phyloP scores from a whole-genome alignment of 2,888 invertebrate species.

The Brachypalpus laphriformis region DNA sequence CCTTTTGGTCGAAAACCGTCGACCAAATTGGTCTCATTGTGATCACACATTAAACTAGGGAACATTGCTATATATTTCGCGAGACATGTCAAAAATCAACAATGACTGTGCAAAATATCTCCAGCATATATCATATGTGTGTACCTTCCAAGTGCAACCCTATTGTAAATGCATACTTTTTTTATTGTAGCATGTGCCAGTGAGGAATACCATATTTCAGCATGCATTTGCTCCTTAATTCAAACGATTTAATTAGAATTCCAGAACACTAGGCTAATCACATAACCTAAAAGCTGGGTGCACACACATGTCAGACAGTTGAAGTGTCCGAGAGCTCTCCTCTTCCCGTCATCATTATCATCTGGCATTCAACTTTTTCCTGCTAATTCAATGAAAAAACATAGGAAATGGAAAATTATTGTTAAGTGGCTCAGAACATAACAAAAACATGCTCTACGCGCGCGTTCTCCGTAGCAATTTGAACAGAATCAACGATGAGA shows the following conservation, averaged over 20 bases:
- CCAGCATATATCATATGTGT: too few species aligned
- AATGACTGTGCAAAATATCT: too few species aligned
- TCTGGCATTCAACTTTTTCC: slow-evolving; percentile 28
- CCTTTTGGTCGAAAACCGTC: too few species aligned
- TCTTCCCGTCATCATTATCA: slow-evolving; percentile 32
- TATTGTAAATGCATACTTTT: too few species aligned
- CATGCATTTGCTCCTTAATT: background rate
- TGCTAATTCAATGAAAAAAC: slow-evolving; percentile 43
- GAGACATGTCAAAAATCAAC: too few species aligned
- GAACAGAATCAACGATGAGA: slow-evolving; percentile 11
- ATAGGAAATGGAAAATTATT: slow-evolving; percentile 67
- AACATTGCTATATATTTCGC: too few species aligned
- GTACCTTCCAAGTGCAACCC: too few species aligned
- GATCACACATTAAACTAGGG: too few species aligned
- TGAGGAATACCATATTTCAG: background rate
- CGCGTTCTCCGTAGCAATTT: slow-evolving; percentile 10
- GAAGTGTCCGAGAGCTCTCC: too few species aligned
- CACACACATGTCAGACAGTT: slow-evolving; percentile 7
- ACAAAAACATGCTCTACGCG: slow-evolving; percentile 16
- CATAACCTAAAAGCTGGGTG: slow-evolving; percentile 7
- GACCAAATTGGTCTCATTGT: too few species aligned
- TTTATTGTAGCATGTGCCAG: too few species aligned
- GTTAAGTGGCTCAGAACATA: slow-evolving; percentile 65
- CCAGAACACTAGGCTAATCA: slow-evolving; percentile 63
- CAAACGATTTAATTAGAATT: slow-evolving; percentile 35